Evolutionary conservation across 2,113 vertebrate species (phyloP), one percentile per base, ranked within the genome.

Genomic region (Oncorhynchus clarkii): DNA sequence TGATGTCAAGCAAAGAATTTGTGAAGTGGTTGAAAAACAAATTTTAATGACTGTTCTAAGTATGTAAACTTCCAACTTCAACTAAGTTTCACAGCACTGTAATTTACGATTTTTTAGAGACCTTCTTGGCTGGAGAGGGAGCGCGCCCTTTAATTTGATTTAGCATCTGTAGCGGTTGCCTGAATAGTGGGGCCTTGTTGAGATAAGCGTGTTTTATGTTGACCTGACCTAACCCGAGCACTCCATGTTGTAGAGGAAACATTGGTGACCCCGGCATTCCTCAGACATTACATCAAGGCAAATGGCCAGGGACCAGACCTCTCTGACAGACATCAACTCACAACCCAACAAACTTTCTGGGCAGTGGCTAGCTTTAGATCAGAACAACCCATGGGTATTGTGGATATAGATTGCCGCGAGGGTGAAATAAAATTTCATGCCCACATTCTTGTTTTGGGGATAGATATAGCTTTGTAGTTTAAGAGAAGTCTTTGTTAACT

Each of bases 261-360:
- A 27, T 73, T 3, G 11, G 48, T 76, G 82, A 85, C 74, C 78
- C 80, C 74, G 71, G 67, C 75, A 86, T 90, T 86, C 83, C 76
- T 85, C 67, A 68, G 57, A 64, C 60, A 76, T 77, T 72, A 20
- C 66, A 71, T 74, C 60, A 45, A 80, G 80, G 80, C 45, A 77
- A 82, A 70, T 45, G 39, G 67, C 26, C 65, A 73, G 27, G 82
- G 73, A 79, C 20, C n/a, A 16, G 59, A 62, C 59, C 20, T 71
- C 70, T 67, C 20, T 16, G 65, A 45, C 39, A 45, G 9, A 45
- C 39, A 45, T 49, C 67, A 57, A 20, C 54, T 62, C 7, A 22
- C 20, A 9, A 2, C n/a, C 59, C 59, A 62, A 20, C 22, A 51
- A 54, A 54, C 51, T 5, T 54, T 20, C n/a, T 26, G 45, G 13